phyloP scores from a whole-genome alignment of 2,797 vertebrate species.

The Thaleichthys pacificus region DNA sequence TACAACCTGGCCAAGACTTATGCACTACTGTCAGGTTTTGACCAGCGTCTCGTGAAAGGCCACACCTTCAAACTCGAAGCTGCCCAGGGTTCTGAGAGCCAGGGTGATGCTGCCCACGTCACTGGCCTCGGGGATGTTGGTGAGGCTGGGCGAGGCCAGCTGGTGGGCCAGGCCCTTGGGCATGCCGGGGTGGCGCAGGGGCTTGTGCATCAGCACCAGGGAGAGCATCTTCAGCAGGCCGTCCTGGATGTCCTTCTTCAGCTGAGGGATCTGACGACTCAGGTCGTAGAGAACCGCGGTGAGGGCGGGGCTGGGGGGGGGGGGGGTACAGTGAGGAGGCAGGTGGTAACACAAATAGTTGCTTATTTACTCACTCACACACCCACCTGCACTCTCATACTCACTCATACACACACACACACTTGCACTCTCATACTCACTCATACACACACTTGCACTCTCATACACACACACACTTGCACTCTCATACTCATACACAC shows the following conservation, averaged over 20 bases:
- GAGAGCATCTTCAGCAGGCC: constrained; percentile 98
- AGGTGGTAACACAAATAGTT: background rate
- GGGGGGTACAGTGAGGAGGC: background rate
- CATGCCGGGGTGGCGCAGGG: constrained; percentile 96
- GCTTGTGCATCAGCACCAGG: constrained; percentile 97
- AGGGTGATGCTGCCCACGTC: constrained; percentile 97
- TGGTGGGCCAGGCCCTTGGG: constrained; percentile 95
- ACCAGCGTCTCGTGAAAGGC: too few species aligned
- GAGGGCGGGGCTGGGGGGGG: constrained; percentile 83
- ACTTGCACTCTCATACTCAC: too few species aligned
- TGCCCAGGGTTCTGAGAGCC: constrained; percentile 92
- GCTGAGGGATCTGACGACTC: constrained; percentile 94
- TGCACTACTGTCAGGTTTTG: too few species aligned
- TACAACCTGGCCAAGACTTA: too few species aligned
- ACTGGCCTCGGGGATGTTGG: constrained; percentile 92
- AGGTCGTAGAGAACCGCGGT: constrained; percentile 96
- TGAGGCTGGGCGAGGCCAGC: constrained; percentile 93
- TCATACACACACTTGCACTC: background rate
- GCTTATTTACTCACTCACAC: background rate
- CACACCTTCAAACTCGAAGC: constrained; percentile 97
- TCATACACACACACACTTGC: background rate
- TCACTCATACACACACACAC: background rate
- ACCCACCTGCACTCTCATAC: background rate
- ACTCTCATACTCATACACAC: background rate
- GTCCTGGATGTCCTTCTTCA: constrained; percentile 99